Conservation (phyloP, 2,888 invertebrate genomes). For the Gastracanthus pulcherrimus region DNA sequence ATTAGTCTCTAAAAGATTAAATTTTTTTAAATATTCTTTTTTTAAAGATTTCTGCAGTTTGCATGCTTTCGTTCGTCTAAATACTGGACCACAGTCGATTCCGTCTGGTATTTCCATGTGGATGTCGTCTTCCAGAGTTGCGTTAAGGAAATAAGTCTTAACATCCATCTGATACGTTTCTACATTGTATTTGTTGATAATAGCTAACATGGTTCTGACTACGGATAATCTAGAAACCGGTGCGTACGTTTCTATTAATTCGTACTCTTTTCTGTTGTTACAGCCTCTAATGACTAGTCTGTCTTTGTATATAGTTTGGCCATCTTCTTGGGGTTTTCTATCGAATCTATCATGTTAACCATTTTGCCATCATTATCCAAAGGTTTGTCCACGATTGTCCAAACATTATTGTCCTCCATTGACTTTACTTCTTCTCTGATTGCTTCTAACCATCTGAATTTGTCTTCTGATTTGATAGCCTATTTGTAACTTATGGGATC, state of each 20-base stretch:
- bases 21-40: no score
- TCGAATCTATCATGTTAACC: conserved; percentile 12
- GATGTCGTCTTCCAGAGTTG: conserved; percentile 41
- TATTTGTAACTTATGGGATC: conserved; percentile 13
- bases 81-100: no score
- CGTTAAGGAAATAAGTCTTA: conserved; percentile 59
- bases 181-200: not conserved
- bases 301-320: not conserved
- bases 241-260: conserved; percentile 32
- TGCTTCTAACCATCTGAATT: not conserved
- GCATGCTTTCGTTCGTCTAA: no score
- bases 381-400: no score
- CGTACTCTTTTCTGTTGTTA: conserved; percentile 22
- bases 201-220: conserved; percentile 38
- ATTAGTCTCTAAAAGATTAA: no score
- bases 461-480: conserved; percentile 9
- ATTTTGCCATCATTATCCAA: not conserved
- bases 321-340: conserved; percentile 2
- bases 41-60: no score
- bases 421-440: not conserved
- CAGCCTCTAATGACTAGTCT: conserved; percentile 38
- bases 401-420: no score
- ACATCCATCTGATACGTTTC: conserved; percentile 12
- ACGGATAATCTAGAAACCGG: no score
- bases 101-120: conserved; percentile 12